A percentile compares a stretch with the other conserved stretches of the same genome.
phyloP scores from a whole-genome alignment of 2,797 vertebrate species.

The Enteromius paludinosus region DNA sequence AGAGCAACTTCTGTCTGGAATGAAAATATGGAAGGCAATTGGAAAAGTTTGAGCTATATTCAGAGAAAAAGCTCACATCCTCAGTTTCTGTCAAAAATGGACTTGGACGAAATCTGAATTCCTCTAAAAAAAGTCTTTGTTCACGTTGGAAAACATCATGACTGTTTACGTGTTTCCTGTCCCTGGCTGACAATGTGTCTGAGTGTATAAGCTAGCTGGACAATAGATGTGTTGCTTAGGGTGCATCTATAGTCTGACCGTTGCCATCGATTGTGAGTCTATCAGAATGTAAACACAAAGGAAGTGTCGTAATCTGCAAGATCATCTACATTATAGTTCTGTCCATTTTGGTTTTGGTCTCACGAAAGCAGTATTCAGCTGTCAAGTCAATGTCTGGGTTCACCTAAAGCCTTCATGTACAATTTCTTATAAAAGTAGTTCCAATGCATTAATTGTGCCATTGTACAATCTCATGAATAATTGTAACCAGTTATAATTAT shows the following conservation, averaged over 20 bases:
- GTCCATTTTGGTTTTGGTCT: neutral
- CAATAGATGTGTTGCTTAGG: constrained; percentile 19
- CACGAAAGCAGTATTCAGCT: neutral
- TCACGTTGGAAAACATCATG: constrained; percentile 24
- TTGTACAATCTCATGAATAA: neutral
- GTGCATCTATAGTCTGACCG: neutral
- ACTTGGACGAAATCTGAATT: constrained; percentile 18
- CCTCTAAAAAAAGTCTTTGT: constrained; percentile 29
- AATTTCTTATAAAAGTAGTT: neutral
- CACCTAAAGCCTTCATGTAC: neutral
- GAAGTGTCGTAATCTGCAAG: neutral
- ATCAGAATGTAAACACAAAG: constrained; percentile 10
- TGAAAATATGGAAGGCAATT: constrained; percentile 17
- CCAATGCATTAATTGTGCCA: neutral
- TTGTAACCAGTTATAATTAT: neutral
- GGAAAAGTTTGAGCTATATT: constrained; percentile 21
- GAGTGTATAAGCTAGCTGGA: constrained; percentile 13
- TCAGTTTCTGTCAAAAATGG: constrained; percentile 18
- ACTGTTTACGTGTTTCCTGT: constrained; percentile 14
- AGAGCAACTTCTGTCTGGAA: constrained; percentile 19
- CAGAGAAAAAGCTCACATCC: neutral
- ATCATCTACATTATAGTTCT: neutral
- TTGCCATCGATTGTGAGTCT: neutral
- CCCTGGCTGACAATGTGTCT: neutral
- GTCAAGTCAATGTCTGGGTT: neutral